Conservation (phyloP, 2,113 vertebrate species). For the Felis catus region F.catus_Fca126_mat1.0 CM031421.1:109953501-109954000, state of each 20-base stretch:
- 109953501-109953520: background rate
- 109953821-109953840: background rate
- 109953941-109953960: background rate
- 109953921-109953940: background rate
- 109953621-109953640: background rate
- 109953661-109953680: accelerated
- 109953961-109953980: background rate
- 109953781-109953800: background rate
- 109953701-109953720: background rate
- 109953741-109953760: background rate
- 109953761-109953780: background rate
- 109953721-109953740: background rate
- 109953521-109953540: background rate
- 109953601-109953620: background rate
- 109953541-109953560: background rate
- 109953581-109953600: background rate
- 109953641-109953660: background rate
- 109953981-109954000: background rate
- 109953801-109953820: background rate
- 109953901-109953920: background rate
- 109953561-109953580: background rate
- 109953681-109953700: background rate
- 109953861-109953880: background rate
- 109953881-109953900: background rate
- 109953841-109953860: background rate